Evolutionary conservation across 2,113 vertebrate genomes (phyloP).

Genomic region (Corvus hawaiiensis): DNA sequence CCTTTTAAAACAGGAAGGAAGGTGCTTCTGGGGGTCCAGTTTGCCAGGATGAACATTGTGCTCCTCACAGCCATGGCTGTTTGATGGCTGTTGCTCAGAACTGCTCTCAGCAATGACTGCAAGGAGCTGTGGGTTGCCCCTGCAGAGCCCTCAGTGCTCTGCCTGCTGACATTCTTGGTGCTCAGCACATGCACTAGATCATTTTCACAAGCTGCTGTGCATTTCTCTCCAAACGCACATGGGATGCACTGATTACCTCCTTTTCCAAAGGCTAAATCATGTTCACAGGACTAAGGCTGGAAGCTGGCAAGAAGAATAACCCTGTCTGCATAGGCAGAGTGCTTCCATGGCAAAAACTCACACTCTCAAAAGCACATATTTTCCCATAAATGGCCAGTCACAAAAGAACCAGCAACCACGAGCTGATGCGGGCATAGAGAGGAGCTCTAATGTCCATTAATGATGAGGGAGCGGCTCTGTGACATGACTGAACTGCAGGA

Average conservation of each 20-base stretch:
- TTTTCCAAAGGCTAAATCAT: not conserved
- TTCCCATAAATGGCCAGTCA: slow-evolving; percentile 58
- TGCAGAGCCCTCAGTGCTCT: not conserved
- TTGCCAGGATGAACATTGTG: not conserved
- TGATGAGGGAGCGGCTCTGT: not conserved
- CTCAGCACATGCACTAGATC: not conserved
- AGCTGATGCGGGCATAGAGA: not conserved
- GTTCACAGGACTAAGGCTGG: not conserved
- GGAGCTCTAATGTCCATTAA: not conserved
- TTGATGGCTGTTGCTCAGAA: not conserved
- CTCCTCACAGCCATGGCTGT: not conserved
- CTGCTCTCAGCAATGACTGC: not conserved
- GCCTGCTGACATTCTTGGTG: not conserved
- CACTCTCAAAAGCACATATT: slow-evolving; percentile 27
- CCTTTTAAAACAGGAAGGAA: not conserved
- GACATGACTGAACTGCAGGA: not conserved
- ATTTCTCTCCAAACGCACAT: not conserved
- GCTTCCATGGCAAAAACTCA: not conserved
- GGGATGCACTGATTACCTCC: not conserved
- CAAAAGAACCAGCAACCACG: not conserved
- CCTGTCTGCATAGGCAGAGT: not conserved
- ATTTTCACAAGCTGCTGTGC: not conserved
- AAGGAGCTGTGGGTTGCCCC: not conserved
- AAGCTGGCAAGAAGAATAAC: not conserved
- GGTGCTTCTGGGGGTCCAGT: not conserved